Evolutionary conservation across 2,113 vertebrate genomes (phyloP), one percentile per base, ranked within the genome.

Genomic region (Jacana jacana): DNA sequence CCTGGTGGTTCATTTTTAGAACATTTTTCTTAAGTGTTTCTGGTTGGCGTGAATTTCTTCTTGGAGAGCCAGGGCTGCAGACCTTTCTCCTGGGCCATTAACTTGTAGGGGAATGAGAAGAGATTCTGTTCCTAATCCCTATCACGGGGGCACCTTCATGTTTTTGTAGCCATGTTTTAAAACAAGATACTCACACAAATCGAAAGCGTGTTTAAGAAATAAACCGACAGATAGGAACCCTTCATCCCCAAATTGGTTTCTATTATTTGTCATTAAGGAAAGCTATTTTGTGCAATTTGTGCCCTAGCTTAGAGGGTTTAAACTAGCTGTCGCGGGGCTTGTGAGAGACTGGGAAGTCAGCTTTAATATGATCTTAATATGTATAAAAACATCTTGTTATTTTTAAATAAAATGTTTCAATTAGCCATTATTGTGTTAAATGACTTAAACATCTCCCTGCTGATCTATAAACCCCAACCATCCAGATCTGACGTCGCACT

Each of bases 401-500:
- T 91, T 81, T 89, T 2, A 73, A 91, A 54, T 46, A 46, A 91
- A 91, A 64, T 52, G 23, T 89, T 94, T 75, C 54, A 68, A 71
- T 90, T 83, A 71, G 65, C 57, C 60, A 6, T 92, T 75, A 44
- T 86, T 75, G 27, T 78, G 64, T 90, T 88, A 90, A 96, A 64
- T 40, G 20, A 64, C 31, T 95, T 86, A 63, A 96, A 86, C 49
- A 17, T 48, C 82, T 90, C 91, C 91, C 95, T 68, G 76, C 30
- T 88, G 88, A 42, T 73, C 71, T n/a, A 75, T 88, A 91, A 96
- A 96, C 63, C n/a, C 64, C 65, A 81, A 71, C 65, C 19, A 1
- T 81, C 65, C 81, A 81, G 69, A 40, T 87, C 77, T 72, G 73
- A 81, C 1, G 0, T 35, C 19, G 42, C 8, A 10, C 48, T 60